Base-by-base conservation (phyloP, 2,888 invertebrate genomes). In the Galerucella calmariensis region DNA sequence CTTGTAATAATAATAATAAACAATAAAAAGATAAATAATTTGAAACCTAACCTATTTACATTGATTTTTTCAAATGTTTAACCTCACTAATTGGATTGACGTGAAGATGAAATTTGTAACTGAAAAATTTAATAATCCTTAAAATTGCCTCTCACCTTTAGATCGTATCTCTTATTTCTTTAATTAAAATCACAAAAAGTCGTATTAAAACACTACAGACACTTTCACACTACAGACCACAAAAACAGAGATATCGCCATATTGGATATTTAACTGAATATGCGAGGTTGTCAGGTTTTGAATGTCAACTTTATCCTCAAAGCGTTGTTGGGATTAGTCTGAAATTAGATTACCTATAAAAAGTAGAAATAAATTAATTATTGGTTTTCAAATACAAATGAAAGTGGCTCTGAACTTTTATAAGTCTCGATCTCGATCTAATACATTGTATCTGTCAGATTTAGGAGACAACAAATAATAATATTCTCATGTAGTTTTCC, bases 241-340 rank as follows among this genome's bases (percentile, higher is more conserved):
- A 74, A 78, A 72, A 77, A 79, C 77, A 78, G 77, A 80, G 78
- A 80, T 81, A 76, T 77, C 80, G 82, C 82, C 82, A 82, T 82
- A 80, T 82, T 82, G 82, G 76, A 79, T 78, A 74, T 75, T 78
- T 73, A 44, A 70, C 56, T 75, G 75, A 66, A 71, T 73, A 63
- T 67, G 70, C 77, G 20, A 11, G 24, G 48, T 72, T 56, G 58
- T 24, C 73, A 71, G 56, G 20, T 58, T 2, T 46, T 59, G 46
- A 61, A 48, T 46, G 59, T 59, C 62, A 48, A 61, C 5, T 62
- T 70, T 46, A 44, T 63, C 62, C 41, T 12, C 48, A 14, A 48
- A 48, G 14, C 14, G 3, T 14, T 53, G 14, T 53, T 53, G 20
- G 16, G 56, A 56, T 56, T 56, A 9, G 10, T 56, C 56, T 56